Evolutionary conservation across 2,797 vertebrate species (phyloP).

Genomic region (Manis javanica): DNA sequence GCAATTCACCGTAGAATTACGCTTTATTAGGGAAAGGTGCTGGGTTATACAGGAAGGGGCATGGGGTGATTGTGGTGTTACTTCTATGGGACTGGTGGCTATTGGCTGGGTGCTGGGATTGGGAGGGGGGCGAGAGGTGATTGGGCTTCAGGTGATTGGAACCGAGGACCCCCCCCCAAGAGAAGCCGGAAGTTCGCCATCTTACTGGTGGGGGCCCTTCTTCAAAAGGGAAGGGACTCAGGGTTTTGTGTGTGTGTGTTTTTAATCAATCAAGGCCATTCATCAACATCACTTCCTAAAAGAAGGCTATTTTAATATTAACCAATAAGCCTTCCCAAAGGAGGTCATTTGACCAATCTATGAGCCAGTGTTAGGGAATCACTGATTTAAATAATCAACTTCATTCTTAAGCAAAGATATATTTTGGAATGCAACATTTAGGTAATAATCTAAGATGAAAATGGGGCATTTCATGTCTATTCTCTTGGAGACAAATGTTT

Average conservation of each 20-base stretch:
- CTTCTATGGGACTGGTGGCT: no score
- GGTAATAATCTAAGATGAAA: slow-evolving; percentile 15
- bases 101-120: no score
- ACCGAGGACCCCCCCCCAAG: no score
- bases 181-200: no score
- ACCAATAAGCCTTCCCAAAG: not conserved
- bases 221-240: not conserved
- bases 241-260: not conserved
- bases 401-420: slow-evolving; percentile 48
- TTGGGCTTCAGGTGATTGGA: no score
- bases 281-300: slow-evolving; percentile 45
- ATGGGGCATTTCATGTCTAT: not conserved
- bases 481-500: not conserved
- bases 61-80: no score
- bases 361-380: not conserved
- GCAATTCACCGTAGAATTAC: no score
- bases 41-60: no score
- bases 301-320: not conserved
- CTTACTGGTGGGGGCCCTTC: no score
- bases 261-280: not conserved
- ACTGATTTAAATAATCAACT: slow-evolving; percentile 34
- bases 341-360: not conserved
- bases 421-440: not conserved
- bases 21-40: no score
- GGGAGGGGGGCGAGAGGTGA: no score